Percentiles rank a stretch among this genome's conserved stretches.
phyloP scores from a whole-genome alignment of 2,888 invertebrate genomes.

The Mellilla xanthometata region DNA sequence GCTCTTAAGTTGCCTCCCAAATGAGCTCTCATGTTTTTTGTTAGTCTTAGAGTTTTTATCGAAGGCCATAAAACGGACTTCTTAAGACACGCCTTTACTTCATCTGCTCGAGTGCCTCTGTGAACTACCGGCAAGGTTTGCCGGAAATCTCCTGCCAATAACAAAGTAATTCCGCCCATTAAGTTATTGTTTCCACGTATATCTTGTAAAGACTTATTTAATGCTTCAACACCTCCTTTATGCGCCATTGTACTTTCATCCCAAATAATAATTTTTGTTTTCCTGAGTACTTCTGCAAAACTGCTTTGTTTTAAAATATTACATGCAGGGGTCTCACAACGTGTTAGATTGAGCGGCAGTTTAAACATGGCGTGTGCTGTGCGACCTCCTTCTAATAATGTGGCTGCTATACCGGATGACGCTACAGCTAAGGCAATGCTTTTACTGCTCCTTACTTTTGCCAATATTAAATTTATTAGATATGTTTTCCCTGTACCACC shows the following conservation, averaged over 20 bases:
- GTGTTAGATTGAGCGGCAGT: background rate
- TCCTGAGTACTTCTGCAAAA: background rate
- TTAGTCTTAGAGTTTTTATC: background rate
- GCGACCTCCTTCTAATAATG: background rate
- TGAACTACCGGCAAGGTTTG: constrained; percentile 25
- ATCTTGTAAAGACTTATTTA: background rate
- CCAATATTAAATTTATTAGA: no score
- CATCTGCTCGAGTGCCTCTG: constrained; percentile 23
- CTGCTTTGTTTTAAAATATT: background rate
- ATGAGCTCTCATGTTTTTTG: constrained; percentile 7
- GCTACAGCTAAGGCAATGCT: background rate
- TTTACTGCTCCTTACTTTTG: no score
- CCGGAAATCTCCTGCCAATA: constrained; percentile 12
- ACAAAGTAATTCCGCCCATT: background rate
- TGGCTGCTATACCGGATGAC: background rate
- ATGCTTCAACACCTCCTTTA: background rate
- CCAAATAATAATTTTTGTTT: background rate
- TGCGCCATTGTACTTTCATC: background rate
- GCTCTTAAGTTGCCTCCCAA: background rate
- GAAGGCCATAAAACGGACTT: constrained; percentile 22
- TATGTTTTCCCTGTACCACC: no score
- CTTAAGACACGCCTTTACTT: constrained; percentile 29
- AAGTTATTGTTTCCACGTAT: background rate
- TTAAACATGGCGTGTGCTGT: background rate
- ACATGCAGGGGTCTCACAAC: background rate